These are phyloP conservation scores for Odontamblyopus lacepedii DNA, from an alignment of 2,797 vertebrate genomes.

Conservation along the genomic window DNA sequence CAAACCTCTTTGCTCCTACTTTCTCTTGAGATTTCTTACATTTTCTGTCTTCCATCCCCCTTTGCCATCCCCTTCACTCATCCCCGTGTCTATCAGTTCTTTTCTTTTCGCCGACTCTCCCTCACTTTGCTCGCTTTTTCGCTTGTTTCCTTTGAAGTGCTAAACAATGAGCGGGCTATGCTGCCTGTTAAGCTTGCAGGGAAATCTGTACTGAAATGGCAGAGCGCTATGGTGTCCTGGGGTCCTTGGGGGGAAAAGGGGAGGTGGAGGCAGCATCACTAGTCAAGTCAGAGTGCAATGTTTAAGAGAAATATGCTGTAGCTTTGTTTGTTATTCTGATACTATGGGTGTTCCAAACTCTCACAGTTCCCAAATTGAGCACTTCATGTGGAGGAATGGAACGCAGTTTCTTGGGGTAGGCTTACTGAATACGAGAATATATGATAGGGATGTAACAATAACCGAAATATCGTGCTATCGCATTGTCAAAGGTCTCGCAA, in stretches of 20 bases:
- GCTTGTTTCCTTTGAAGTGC: constrained; percentile 70
- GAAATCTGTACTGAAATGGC: constrained; percentile 57
- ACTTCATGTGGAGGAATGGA: no score
- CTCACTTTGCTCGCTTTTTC: constrained; percentile 28
- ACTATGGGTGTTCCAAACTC: no score
- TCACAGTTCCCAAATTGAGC: no score
- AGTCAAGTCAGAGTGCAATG: constrained; percentile 26
- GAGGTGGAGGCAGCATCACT: constrained; percentile 35
- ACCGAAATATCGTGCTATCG: no score
- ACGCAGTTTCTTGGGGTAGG: no score
- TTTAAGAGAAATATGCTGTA: not conserved
- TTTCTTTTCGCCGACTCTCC: constrained; percentile 15
- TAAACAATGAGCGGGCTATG: constrained; percentile 70
- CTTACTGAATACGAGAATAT: no score
- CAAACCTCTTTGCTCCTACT: constrained; percentile 5
- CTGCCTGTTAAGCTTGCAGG: constrained; percentile 56
- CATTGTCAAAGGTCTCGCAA: no score
- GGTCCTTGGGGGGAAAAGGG: constrained; percentile 30
- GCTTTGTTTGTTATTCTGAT: no score
- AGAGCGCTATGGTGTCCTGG: constrained; percentile 47
- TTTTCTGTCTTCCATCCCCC: constrained; percentile 25
- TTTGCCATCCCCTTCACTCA: constrained; percentile 31
- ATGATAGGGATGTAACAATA: no score
- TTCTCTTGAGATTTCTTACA: constrained; percentile 24
- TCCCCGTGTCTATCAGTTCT: constrained; percentile 39